These are phyloP conservation scores for Rattus norvegicus DNA, from an alignment of 2,113 vertebrate species.

Conservation along the genomic window GRCr8 NC_086039.1:110510001-110510500, in stretches of 20 bases:
- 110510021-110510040: not conserved
- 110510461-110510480: not conserved
- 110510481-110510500: slow-evolving; percentile 53
- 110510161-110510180: not conserved
- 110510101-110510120: slow-evolving; percentile 43
- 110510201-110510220: not conserved
- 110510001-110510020: slow-evolving; percentile 43
- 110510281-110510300: slow-evolving; percentile 30
- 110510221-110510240: not conserved
- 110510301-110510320: slow-evolving; percentile 21
- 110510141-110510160: not conserved
- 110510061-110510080: not conserved
- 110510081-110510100: not conserved
- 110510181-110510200: slow-evolving; percentile 20
- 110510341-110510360: not conserved
- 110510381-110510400: not conserved
- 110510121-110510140: not conserved
- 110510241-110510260: not conserved
- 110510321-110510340: not conserved
- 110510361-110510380: not conserved
- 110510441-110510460: slow-evolving; percentile 47
- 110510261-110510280: slow-evolving; percentile 43
- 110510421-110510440: slow-evolving; percentile 61
- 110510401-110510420: slow-evolving; percentile 43
- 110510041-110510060: slow-evolving; percentile 52